A percentile compares a stretch with the other conserved stretches of the same genome.
phyloP scores from a whole-genome alignment of 2,888 invertebrate species.

The Stictocephala bisonia region DNA sequence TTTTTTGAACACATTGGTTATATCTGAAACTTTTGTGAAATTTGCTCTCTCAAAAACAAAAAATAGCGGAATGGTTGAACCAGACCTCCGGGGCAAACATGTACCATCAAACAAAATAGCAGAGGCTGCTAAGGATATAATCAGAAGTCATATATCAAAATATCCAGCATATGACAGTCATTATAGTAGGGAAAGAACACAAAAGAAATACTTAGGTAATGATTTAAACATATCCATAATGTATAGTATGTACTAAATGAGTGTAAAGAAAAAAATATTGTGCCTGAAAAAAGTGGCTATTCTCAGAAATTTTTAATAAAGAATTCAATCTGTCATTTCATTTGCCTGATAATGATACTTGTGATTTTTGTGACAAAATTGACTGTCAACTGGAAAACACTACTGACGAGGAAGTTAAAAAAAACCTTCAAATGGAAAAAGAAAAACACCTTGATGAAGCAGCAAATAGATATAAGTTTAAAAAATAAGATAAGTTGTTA shows the following conservation, averaged over 20 bases:
- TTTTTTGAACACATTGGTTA: too few species aligned
- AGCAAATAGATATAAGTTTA: constrained; percentile 13
- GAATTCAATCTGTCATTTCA: constrained; percentile 13
- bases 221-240: constrained; percentile 10
- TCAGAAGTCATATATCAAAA: constrained; percentile 13
- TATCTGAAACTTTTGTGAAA: constrained; percentile 13
- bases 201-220: constrained; percentile 13
- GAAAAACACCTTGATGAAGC: constrained; percentile 1
- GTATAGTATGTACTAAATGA: constrained; percentile 13
- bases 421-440: constrained; percentile 10
- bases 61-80: constrained; percentile 13
- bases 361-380: constrained; percentile 7
- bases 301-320: constrained; percentile 5
- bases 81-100: constrained; percentile 10
- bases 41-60: constrained; percentile 9
- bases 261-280: constrained; percentile 13
- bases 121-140: constrained; percentile 9
- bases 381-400: constrained; percentile 10
- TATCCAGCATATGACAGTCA: neutral
- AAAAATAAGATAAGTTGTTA: constrained; percentile 4
- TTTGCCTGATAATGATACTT: constrained; percentile 6
- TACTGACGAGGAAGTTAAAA: constrained; percentile 9
- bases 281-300: constrained; percentile 1
- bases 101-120: constrained; percentile 13
- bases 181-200: constrained; percentile 2